Percentiles rank a stretch among this genome's conserved stretches.
These are phyloP conservation scores for Alligator sinensis DNA, from an alignment of 2,113 vertebrate genomes.

Conservation along the genomic window DNA sequence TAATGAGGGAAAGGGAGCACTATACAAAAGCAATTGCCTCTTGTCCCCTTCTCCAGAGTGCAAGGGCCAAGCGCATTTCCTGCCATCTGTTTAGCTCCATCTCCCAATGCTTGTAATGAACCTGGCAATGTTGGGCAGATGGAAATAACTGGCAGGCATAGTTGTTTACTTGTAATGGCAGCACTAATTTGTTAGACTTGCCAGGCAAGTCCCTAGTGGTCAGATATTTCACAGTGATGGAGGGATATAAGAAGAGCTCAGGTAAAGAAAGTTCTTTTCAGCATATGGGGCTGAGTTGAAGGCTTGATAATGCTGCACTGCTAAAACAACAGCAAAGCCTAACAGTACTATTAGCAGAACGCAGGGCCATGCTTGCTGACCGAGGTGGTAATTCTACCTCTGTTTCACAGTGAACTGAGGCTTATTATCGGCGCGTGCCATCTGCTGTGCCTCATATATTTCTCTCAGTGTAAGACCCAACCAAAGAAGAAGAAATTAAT, in stretches of 20 bases:
- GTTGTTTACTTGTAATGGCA: conserved; percentile 72
- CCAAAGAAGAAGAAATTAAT: conserved; percentile 27
- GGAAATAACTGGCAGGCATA: conserved; percentile 70
- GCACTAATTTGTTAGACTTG: conserved; percentile 73
- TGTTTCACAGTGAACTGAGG: conserved; percentile 1
- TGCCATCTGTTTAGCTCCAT: conserved; percentile 76
- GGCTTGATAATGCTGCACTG: background rate
- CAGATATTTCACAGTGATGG: conserved; percentile 64
- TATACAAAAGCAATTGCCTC: conserved; percentile 56
- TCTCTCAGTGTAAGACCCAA: conserved; percentile 1
- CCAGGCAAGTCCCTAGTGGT: conserved; percentile 68
- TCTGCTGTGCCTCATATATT: conserved; percentile 51
- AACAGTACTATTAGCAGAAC: background rate
- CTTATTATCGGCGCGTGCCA: conserved; percentile 47
- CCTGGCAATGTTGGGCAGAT: conserved; percentile 70
- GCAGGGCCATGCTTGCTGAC: conserved; percentile 27
- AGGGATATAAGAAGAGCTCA: conserved; percentile 66
- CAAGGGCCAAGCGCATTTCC: conserved; percentile 71
- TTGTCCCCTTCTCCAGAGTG: conserved; percentile 52
- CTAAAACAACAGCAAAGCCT: conserved; percentile 25
- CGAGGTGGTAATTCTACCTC: conserved; percentile 20
- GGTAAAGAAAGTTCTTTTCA: conserved; percentile 58
- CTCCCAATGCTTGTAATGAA: conserved; percentile 72
- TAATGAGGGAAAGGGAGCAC: conserved; percentile 68
- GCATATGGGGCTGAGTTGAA: conserved; percentile 36